Base-by-base conservation (phyloP, 2,113 vertebrate genomes). In the Cebidichthys violaceus region DNA sequence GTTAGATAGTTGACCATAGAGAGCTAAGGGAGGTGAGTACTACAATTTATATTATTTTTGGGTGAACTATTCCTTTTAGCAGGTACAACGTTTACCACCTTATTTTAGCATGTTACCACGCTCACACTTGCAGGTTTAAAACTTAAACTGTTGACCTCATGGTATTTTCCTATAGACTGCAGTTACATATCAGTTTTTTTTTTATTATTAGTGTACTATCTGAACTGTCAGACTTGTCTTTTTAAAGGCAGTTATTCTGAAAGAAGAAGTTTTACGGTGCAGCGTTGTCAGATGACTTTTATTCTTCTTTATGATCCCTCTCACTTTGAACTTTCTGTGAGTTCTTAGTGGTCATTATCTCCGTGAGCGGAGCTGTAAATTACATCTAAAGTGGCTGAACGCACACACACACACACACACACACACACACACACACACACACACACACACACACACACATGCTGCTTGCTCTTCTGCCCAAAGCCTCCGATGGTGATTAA, bases 401-500 rank as follows among this genome's bases (percentile, higher is more conserved):
- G 43, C 66, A 43, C 62, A 39, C 22, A 6, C 27, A 67, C 14
- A 17, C 31, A 6, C 50, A 69, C 29, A 43, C 76, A 43, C 45
- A 57, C 71, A 66, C 64, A 39, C 33, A 31, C 55, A 50, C 41
- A 50, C 27, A 43, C 67, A n/a, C 69, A 60, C 61, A 67, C 52
- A 55, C 62, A 66, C 64, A 54, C 80, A 79, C 61, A 65, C 50
- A 11, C 62, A 69, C 59, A 54, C 60, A 41, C 37, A 64, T 6
- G 17, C n/a, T 1, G 41, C 8, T 4, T 43, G 15, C 24, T 69
- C 72, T 24, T 47, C 29, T 0, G 22, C 64, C 71, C 43, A 70
- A 59, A 73, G 61, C 73, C 59, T 62, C 27, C 47, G 59, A 75
- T 33, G 10, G 39, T 31, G 54, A 82, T 81, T 67, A 67, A 66